phyloP scores from a whole-genome alignment of 37 sponge, comb jelly and placozoan species.

The Tethya wilhelma region DNA sequence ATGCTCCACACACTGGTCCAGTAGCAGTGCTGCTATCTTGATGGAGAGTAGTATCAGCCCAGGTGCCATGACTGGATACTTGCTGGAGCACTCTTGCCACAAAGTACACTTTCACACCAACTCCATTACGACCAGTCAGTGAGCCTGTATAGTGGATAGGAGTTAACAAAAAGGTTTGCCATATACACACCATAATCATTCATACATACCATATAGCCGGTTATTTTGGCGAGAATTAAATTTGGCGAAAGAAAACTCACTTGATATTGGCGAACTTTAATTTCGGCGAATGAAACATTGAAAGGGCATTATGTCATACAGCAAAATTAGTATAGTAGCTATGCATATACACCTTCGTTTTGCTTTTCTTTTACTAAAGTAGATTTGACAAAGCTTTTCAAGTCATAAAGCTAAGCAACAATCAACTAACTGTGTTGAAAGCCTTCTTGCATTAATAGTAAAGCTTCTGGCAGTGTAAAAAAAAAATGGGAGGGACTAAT shows the following conservation, averaged over 20 bases:
- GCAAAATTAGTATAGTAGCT: too few relatives aligned
- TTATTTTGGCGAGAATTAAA: background rate
- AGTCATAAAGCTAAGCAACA: too few relatives aligned
- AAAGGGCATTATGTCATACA: too few relatives aligned
- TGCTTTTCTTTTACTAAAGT: too few relatives aligned
- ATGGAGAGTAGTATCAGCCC: constrained; percentile 30
- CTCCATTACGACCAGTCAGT: constrained; percentile 65
- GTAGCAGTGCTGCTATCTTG: background rate
- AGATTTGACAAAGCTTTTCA: too few relatives aligned
- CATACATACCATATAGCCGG: background rate
- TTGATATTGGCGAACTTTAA: too few relatives aligned
- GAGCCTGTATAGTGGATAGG: constrained; percentile 14
- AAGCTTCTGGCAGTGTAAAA: too few relatives aligned
- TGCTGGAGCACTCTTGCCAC: background rate
- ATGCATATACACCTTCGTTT: too few relatives aligned
- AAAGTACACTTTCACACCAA: constrained; percentile 61
- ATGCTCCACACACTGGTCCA: constrained; percentile 14
- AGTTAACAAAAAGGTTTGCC: background rate
- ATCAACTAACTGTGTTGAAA: too few relatives aligned
- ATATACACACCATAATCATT: background rate
- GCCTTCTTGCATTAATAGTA: too few relatives aligned
- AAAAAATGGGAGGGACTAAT: too few relatives aligned
- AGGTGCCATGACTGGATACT: constrained; percentile 15
- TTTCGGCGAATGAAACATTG: too few relatives aligned
- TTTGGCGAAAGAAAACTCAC: background rate